Base-by-base conservation (phyloP, 2,888 invertebrate genomes). In the Pollenia amentaria region DNA sequence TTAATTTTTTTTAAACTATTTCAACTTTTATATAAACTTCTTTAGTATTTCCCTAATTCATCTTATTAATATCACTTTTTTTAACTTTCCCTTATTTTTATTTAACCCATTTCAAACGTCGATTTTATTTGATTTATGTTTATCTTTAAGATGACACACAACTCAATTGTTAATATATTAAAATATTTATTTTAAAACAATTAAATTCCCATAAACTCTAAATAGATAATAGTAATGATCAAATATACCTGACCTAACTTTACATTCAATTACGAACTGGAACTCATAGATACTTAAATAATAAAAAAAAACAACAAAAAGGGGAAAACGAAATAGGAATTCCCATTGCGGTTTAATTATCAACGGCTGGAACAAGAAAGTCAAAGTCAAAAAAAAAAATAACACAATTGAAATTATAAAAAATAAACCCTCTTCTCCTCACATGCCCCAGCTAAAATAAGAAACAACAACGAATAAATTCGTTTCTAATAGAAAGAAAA, bases 61-160 rank as follows among this genome's bases (percentile, higher is more conserved):
- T 21, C 12, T 38, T 11, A 75, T 57, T 62, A 60, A 44, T 10
- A 57, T 79, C 2, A 14, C 51, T n/a, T 40, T 46, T 57, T 69
- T 29, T 9, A 55, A 46, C 46, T 40, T 51, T 14, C 42, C 1
- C 42, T 53, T 78, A 60, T 46, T 72, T 9, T 38, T 18, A 44
- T 73, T 64, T 64, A 90, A 92, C 92, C 92, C 91, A 91, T 91
- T 91, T 92, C 91, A 92, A 89, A 89, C 90, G 92, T 92, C 92
- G 90, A 88, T 84, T 88, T 87, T 89, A 89, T 78, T 90, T 92
- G 91, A 92, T 92, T 92, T 92, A 92, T 91, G 29, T 29, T 29
- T 29, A 42, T 79, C 79, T 53, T 12, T 84, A 80, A 80, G 57
- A 77, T 67, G 84, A 73, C 84, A 77, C 87, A 84, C 73, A 87